Percentiles rank a stretch among this genome's conserved stretches.
Conservation (phyloP, 2,113 vertebrate genomes). For the Peromyscus californicus region DNA sequence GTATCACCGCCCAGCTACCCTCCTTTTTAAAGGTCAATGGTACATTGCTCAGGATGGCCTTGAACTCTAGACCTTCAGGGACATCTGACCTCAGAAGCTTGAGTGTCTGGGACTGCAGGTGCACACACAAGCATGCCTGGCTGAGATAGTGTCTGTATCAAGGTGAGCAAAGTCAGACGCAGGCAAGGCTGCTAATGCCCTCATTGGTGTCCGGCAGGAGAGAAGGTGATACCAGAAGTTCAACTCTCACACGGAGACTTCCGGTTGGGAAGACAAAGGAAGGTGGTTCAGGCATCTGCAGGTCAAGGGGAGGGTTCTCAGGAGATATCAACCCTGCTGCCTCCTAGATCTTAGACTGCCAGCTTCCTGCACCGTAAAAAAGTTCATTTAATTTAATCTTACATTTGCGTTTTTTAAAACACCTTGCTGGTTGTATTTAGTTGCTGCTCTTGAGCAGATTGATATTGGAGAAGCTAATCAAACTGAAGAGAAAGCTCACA, state of each 20-base stretch:
- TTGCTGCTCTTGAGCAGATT: neutral
- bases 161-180: neutral
- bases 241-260: neutral
- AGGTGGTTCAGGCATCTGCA: neutral
- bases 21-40: too few species aligned
- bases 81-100: neutral
- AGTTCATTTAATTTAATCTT: neutral
- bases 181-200: neutral
- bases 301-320: neutral
- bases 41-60: neutral
- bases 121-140: too few species aligned
- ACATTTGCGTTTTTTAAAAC: neutral
- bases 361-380: neutral
- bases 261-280: neutral
- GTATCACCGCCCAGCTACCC: too few species aligned
- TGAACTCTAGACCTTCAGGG: neutral
- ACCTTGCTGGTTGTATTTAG: neutral
- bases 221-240: neutral
- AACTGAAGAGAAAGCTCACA: neutral
- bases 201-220: neutral
- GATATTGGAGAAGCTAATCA: neutral
- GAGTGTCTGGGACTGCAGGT: neutral
- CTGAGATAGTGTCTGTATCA: neutral
- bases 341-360: neutral
- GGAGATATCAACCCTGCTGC: neutral